These are phyloP conservation scores for Idris sp. DNA, from an alignment of 1,140 invertebrate species.

Conservation along the genomic window DNA sequence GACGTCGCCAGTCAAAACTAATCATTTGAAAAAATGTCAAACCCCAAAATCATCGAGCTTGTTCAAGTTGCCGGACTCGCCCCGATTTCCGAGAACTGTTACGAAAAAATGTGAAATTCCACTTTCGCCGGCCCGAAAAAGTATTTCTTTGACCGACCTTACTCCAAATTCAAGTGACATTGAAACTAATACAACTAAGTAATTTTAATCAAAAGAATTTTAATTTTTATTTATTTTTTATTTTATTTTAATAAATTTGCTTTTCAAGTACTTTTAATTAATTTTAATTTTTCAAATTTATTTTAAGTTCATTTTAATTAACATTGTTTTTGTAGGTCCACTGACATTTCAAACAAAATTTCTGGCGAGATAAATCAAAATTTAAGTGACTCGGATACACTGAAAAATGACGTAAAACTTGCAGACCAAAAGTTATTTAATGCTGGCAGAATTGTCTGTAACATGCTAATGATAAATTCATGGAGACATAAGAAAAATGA, in stretches of 20 bases:
- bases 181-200: too few species aligned
- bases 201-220: constrained; percentile 13
- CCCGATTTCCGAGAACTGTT: too few species aligned
- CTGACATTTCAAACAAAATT: too few species aligned
- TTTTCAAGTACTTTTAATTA: too few species aligned
- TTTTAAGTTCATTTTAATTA: too few species aligned
- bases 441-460: constrained; percentile 76
- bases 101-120: constrained; percentile 29
- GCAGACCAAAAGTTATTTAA: constrained; percentile 44
- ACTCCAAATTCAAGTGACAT: constrained; percentile 48
- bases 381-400: too few species aligned
- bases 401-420: constrained; percentile 11
- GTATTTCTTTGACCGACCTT: constrained; percentile 71
- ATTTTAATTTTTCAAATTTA: too few species aligned
- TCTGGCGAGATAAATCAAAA: too few species aligned
- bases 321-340: too few species aligned
- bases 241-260: neutral
- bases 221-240: constrained; percentile 4
- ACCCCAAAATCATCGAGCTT: constrained; percentile 48
- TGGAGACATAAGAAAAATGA: constrained; percentile 80
- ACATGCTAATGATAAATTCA: constrained; percentile 77
- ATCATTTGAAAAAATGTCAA: constrained; percentile 44
- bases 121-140: constrained; percentile 62
- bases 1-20: too few species aligned
- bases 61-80: constrained; percentile 34